phyloP scores from a whole-genome alignment of 2,797 vertebrate genomes.

The Sebastiscus albofasciatus region DNA sequence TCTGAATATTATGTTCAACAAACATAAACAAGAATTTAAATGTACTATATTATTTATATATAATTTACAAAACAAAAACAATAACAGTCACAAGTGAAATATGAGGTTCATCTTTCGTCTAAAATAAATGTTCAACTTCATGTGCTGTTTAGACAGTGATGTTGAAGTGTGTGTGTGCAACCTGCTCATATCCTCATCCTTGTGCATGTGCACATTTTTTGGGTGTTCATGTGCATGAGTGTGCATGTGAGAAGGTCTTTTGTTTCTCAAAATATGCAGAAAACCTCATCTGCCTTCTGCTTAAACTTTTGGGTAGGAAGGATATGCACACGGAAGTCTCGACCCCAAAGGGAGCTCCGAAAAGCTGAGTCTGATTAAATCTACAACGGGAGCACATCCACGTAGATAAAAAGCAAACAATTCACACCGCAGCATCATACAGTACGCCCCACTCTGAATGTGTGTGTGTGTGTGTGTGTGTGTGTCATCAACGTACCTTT shows the following conservation, averaged over 20 bases:
- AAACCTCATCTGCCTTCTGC: constrained; percentile 24
- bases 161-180: not conserved
- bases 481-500: constrained; percentile 82
- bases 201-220: not conserved
- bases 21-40: not conserved
- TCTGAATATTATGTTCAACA: not conserved
- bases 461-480: constrained; percentile 1
- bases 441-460: not conserved
- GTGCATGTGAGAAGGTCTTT: not conserved
- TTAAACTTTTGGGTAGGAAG: constrained; percentile 32
- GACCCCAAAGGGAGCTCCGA: constrained; percentile 48
- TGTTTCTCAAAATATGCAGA: constrained; percentile 24
- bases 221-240: not conserved
- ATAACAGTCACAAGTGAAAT: not conserved
- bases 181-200: not conserved
- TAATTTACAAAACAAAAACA: not conserved
- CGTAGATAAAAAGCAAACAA: constrained; percentile 32
- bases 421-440: constrained; percentile 3
- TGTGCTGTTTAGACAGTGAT: not conserved
- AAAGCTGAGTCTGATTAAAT: constrained; percentile 51
- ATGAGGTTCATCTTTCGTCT: not conserved
- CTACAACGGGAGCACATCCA: constrained; percentile 1
- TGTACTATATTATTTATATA: not conserved
- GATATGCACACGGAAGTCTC: constrained; percentile 27
- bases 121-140: not conserved